Evolutionary conservation across 2,888 invertebrate genomes (phyloP), one percentile per base, ranked within the genome.

Genomic region (Cecidostiba fungosa): DNA sequence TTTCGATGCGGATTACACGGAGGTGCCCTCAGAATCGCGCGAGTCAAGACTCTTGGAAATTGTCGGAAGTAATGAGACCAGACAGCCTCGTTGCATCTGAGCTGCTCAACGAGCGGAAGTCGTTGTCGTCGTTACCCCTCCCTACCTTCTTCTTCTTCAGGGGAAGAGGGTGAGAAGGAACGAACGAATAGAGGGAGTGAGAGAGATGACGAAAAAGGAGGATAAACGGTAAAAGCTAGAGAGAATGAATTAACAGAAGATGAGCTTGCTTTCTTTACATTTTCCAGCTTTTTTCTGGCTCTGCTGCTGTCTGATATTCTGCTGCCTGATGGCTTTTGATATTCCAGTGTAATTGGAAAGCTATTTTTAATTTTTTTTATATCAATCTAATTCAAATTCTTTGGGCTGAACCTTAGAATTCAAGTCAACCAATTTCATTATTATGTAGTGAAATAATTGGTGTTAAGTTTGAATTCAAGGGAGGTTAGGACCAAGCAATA

Each of bases 11-110:
- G 77, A 77, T 83, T 83, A 77, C 77, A 36, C 43, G 59, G 23
- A n/a, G 70, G n/a, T 77, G 26, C 29, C 29, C 29, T 43, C 12
- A 1, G 69, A 77, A 82, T 69, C 16, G 76, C 36, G 5, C n/a
- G 72, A 77, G 69, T 73, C 39, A 74, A 76, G 43, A 76, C 73
- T 84, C 79, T 74, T 79, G 74, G 74, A 84, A 84, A 84, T 84
- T 84, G 76, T 84, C 79, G 79, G 79, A 80, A 84, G 84, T 80
- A 84, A 84, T 79, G 84, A 84, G 84, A 79, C 79, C 43, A 54
- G 74, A 59, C 54, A 76, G 54, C 74, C 59, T n/a, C 77, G 43
- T 54, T 78, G 74, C 69, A 54, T 84, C 78, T 78, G 72, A 23
- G 19, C 36, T 73, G 79, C 69, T 84, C 84, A 84, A 84, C 84